Evolutionary conservation across 2,888 invertebrate genomes (phyloP).

Genomic region (Meteorus colon): DNA sequence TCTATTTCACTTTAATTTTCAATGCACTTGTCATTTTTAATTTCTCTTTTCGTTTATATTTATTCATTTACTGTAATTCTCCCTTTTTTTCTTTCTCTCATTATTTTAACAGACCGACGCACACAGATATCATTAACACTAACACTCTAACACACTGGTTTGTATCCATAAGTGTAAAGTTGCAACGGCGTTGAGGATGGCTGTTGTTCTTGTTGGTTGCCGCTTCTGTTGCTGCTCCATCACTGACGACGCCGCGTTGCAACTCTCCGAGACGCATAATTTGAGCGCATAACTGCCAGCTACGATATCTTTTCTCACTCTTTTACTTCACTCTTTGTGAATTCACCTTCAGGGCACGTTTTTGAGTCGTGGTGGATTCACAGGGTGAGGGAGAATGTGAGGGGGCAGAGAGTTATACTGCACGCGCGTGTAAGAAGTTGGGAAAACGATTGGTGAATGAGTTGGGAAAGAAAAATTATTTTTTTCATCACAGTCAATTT

Average conservation of each 20-base stretch:
- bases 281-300: constrained; percentile 64
- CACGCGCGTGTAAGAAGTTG: constrained; percentile 5
- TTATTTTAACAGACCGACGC: constrained; percentile 13
- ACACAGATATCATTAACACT: background rate
- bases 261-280: constrained; percentile 64
- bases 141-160: constrained; percentile 12
- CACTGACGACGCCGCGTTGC: constrained; percentile 48
- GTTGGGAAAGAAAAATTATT: background rate
- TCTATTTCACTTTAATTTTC: background rate
- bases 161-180: constrained; percentile 23
- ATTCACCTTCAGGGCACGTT: constrained; percentile 6
- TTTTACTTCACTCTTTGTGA: constrained; percentile 3
- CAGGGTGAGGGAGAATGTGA: background rate
- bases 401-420: background rate
- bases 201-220: constrained; percentile 36
- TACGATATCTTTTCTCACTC: constrained; percentile 20
- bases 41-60: background rate
- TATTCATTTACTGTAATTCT: background rate
- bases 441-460: background rate
- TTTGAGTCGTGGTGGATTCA: constrained; percentile 3
- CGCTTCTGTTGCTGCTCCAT: constrained; percentile 34
- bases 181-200: background rate
- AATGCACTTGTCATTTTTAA: background rate
- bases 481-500: background rate
- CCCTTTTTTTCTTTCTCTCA: background rate